phyloP scores from a whole-genome alignment of 1,140 invertebrate species.

The Centruroides sculpturatus region DNA sequence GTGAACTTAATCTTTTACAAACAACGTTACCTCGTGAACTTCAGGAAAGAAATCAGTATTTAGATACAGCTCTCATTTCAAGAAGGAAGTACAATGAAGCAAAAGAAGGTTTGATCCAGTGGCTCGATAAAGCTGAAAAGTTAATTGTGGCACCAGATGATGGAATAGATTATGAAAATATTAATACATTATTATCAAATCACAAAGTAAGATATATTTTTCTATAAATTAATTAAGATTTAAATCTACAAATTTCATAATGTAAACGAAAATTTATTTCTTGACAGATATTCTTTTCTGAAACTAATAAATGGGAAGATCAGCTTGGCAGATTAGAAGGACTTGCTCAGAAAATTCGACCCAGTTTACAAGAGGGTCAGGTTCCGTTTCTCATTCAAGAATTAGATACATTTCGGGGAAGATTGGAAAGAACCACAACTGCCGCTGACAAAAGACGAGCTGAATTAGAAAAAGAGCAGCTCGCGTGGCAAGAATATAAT shows the following conservation, averaged over 20 bases:
- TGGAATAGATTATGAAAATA: constrained; percentile 74
- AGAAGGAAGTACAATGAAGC: constrained; percentile 7
- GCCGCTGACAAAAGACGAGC: constrained; percentile 30
- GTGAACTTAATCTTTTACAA: constrained; percentile 59
- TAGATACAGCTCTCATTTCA: constrained; percentile 7
- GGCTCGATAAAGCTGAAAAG: constrained; percentile 69
- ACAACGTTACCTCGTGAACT: constrained; percentile 61
- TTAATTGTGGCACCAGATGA: constrained; percentile 58
- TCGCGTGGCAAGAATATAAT: constrained; percentile 63
- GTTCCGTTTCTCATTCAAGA: constrained; percentile 5
- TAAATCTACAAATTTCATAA: background rate
- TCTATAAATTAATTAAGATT: background rate
- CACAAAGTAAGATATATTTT: constrained; percentile 43
- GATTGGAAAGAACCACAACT: background rate
- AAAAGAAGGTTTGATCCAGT: constrained; percentile 29
- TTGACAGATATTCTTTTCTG: constrained; percentile 12
- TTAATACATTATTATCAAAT: constrained; percentile 63
- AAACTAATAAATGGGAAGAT: constrained; percentile 9
- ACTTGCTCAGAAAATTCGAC: constrained; percentile 6
- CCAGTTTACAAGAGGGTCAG: constrained; percentile 7
- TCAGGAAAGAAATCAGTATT: constrained; percentile 43
- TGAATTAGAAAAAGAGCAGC: constrained; percentile 55
- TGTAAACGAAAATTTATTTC: background rate
- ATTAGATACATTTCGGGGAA: constrained; percentile 3
- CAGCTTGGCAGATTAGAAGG: constrained; percentile 7